Percentiles rank a stretch among this genome's conserved stretches.
phyloP scores from a whole-genome alignment of 1,140 invertebrate species.

The Hyphantria cunea region DNA sequence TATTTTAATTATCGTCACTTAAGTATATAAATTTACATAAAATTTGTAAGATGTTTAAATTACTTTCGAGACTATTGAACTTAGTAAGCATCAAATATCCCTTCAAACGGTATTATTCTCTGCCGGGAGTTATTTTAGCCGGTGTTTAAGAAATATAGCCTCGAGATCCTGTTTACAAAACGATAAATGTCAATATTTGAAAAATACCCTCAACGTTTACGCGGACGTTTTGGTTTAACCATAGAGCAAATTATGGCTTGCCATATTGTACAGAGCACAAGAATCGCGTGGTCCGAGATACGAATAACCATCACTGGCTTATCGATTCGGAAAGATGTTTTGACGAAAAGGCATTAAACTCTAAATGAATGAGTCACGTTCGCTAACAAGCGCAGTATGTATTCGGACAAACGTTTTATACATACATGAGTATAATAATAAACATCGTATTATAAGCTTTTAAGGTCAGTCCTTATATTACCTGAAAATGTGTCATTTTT shows the following conservation, averaged over 20 bases:
- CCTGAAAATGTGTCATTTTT: too few relatives aligned
- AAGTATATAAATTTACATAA: not conserved
- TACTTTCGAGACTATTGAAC: not conserved
- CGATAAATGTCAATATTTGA: slow-evolving; percentile 18
- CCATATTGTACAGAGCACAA: too few relatives aligned
- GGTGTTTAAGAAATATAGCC: slow-evolving; percentile 21
- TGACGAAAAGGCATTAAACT: slow-evolving; percentile 17
- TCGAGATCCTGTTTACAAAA: slow-evolving; percentile 22
- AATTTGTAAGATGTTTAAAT: not conserved
- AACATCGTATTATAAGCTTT: too few relatives aligned
- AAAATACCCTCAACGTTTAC: slow-evolving; percentile 3
- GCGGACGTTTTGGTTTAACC: not conserved
- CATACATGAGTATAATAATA: too few relatives aligned
- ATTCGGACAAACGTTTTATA: not conserved
- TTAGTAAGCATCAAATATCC: too few relatives aligned
- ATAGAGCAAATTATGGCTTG: not conserved
- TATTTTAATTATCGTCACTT: too few relatives aligned
- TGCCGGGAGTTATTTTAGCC: slow-evolving; percentile 19
- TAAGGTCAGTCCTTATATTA: too few relatives aligned
- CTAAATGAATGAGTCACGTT: slow-evolving; percentile 20
- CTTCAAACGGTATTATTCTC: slow-evolving; percentile 1
- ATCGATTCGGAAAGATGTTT: slow-evolving; percentile 4
- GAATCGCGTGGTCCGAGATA: not conserved
- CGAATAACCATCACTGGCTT: not conserved
- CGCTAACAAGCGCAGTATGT: slow-evolving; percentile 1